phyloP scores from a whole-genome alignment of 64 coral and sea anemone genomes.

The Montipora efflorescens region DNA sequence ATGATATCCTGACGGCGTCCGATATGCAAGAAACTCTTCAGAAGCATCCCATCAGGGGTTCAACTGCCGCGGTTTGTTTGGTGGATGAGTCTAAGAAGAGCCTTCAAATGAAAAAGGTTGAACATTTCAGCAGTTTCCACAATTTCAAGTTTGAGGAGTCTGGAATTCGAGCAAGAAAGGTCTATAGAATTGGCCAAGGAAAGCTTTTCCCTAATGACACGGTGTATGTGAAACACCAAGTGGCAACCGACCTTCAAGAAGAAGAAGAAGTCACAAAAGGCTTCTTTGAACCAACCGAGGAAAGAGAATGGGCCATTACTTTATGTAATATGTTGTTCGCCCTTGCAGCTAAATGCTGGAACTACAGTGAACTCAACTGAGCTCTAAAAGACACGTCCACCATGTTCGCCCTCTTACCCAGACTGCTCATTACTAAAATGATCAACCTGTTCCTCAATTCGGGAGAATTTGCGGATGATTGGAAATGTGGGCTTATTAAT shows the following conservation, averaged over 20 bases:
- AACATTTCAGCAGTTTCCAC: slow-evolving; percentile 52
- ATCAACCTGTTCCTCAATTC: too few species aligned
- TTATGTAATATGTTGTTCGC: too few species aligned
- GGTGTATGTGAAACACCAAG: slow-evolving; percentile 58
- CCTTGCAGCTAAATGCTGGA: too few species aligned
- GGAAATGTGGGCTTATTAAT: too few species aligned
- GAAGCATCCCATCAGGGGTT: too few species aligned
- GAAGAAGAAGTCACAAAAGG: background rate
- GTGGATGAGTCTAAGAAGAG: slow-evolving; percentile 55
- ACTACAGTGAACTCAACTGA: too few species aligned
- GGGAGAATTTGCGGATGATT: too few species aligned
- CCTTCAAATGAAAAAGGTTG: slow-evolving; percentile 23
- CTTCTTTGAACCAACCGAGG: slow-evolving; percentile 12
- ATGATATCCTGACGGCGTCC: background rate
- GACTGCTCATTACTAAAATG: too few species aligned
- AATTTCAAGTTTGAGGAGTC: slow-evolving; percentile 54
- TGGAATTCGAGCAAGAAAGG: slow-evolving; percentile 30
- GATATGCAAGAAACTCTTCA: background rate
- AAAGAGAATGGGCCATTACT: background rate
- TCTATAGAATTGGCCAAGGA: slow-evolving; percentile 35
- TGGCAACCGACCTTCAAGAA: slow-evolving; percentile 43
- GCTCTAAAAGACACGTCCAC: too few species aligned
- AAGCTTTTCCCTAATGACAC: slow-evolving; percentile 20
- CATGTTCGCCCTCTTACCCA: too few species aligned
- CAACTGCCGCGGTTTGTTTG: slow-evolving; percentile 29